Conservation (phyloP, 2,113 vertebrate genomes). For the Jacana jacana region DNA sequence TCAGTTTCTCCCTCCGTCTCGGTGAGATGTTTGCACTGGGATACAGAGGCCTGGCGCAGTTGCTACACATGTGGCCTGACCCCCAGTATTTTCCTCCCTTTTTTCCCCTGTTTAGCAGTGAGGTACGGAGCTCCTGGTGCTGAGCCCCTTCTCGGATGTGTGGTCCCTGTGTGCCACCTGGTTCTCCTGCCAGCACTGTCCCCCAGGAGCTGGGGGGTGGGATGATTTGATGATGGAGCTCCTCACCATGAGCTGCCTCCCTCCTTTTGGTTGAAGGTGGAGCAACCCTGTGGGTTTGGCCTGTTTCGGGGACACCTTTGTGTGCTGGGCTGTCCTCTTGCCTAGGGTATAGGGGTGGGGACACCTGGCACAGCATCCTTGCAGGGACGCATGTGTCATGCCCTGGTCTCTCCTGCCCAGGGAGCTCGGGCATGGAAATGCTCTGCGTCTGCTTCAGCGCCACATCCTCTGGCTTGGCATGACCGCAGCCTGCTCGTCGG, state of each 20-base stretch:
- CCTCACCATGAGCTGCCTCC: not conserved
- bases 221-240: not conserved
- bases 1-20: not conserved
- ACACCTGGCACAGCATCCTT: rapidly evolving
- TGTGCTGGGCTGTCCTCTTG: not conserved
- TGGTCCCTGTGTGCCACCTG: rapidly evolving
- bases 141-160: rapidly evolving
- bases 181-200: rapidly evolving
- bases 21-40: rapidly evolving
- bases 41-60: not conserved
- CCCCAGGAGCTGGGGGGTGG: not conserved
- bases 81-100: rapidly evolving
- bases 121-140: not conserved
- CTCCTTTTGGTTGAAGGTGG: not conserved
- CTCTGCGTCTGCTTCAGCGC: rapidly evolving
- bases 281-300: not conserved
- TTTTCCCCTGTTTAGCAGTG: not conserved
- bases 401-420: not conserved
- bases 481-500: rapidly evolving
- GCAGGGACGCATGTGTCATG: rapidly evolving
- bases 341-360: not conserved
- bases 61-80: not conserved
- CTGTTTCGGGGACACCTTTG: not conserved
- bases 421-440: not conserved
- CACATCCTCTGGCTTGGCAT: rapidly evolving